phyloP scores from a whole-genome alignment of 2,797 vertebrate species.

The Rhyacichthys aspro region DNA sequence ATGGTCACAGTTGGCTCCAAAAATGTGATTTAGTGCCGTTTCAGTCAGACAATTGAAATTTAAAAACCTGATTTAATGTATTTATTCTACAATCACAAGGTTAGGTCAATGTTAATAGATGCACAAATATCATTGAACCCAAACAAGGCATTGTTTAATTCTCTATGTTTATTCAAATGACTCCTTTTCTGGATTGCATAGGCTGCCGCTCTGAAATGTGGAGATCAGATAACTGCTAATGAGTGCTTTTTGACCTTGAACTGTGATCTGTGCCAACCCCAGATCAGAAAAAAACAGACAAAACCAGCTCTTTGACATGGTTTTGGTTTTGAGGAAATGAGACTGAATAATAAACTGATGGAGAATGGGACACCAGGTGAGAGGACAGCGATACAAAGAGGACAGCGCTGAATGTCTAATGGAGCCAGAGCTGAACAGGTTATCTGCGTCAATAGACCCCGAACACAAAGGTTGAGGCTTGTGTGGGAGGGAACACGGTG shows the following conservation, averaged over 20 bases:
- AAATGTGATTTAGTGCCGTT: no score
- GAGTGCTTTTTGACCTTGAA: constrained; percentile 52
- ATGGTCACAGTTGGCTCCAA: no score
- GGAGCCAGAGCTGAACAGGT: constrained; percentile 35
- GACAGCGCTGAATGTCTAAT: constrained; percentile 33
- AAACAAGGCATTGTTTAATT: neutral
- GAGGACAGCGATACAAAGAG: neutral
- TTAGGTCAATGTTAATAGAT: neutral
- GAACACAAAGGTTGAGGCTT: constrained; percentile 59
- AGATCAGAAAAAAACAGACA: neutral
- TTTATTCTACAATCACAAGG: no score
- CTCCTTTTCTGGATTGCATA: neutral
- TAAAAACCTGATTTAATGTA: no score
- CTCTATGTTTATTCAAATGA: neutral
- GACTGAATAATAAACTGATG: constrained; percentile 7
- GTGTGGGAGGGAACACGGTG: constrained; percentile 36
- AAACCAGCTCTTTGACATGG: constrained; percentile 3
- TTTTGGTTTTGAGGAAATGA: constrained; percentile 10
- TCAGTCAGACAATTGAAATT: no score
- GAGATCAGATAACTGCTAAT: neutral
- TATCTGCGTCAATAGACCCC: constrained; percentile 56
- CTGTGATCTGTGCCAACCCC: constrained; percentile 10
- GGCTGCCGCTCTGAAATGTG: neutral
- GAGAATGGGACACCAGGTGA: constrained; percentile 25
- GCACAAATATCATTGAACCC: neutral